phyloP scores from a whole-genome alignment of 2,888 invertebrate species.

The Ephialtes manifestator region DNA sequence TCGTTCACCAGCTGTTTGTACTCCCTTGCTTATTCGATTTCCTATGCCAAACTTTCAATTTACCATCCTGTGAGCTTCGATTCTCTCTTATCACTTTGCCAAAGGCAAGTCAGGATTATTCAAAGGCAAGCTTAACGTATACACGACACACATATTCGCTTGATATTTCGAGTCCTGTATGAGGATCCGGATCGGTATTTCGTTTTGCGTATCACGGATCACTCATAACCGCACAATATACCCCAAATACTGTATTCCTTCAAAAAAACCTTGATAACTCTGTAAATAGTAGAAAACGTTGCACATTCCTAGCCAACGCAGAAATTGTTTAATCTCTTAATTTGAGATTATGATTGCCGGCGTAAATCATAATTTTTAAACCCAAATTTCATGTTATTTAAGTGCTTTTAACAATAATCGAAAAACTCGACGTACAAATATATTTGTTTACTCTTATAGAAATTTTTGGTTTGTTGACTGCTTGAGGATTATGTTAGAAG shows the following conservation, averaged over 20 bases:
- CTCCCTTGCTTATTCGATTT: slow-evolving; percentile 57
- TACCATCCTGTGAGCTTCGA: slow-evolving; percentile 52
- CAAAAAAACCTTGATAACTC: no score
- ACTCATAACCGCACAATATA: background rate
- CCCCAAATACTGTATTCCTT: background rate
- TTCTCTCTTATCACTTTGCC: slow-evolving; percentile 21
- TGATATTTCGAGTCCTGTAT: background rate
- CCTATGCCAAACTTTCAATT: slow-evolving; percentile 46
- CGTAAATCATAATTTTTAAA: no score
- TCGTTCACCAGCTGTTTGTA: slow-evolving; percentile 43
- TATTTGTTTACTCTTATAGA: no score
- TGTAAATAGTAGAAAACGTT: no score
- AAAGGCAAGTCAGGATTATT: slow-evolving; percentile 22
- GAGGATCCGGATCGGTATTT: background rate
- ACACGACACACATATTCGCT: background rate
- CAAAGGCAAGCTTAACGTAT: slow-evolving; percentile 24
- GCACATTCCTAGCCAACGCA: background rate
- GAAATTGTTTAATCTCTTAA: no score
- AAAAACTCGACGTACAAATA: no score
- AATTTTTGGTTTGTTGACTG: no score
- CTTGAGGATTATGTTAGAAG: no score
- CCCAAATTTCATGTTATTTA: no score
- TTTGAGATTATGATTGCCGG: no score
- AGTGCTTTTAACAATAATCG: no score
- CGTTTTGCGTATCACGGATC: background rate